Evolutionary conservation across 2,888 invertebrate genomes (phyloP), one percentile per base, ranked within the genome.

Genomic region (Chrysodeixis includens): DNA sequence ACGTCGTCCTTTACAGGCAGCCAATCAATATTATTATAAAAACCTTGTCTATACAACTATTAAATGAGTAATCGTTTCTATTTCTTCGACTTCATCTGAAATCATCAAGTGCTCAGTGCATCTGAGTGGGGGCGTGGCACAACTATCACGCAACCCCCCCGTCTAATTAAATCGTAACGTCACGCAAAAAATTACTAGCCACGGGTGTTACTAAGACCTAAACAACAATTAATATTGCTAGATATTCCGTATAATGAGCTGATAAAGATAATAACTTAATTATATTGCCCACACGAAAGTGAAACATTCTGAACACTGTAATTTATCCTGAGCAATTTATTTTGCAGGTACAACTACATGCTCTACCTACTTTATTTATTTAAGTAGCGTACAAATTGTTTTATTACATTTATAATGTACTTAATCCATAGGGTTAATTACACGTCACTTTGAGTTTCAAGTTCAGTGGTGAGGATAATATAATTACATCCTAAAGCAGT

Each of bases 141-240:
- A 52, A 62, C 66, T 61, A 64, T 55, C 83, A 83, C 74, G 79
- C 82, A 55, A 79, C 56, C 56, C 44, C 53, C 12, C 56, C 55
- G 66, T 64, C 49, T 58, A 62, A 71, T 66, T 66, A 67, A 69
- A 67, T 56, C 56, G 73, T 63, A 70, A 40, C 60, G 52, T 60
- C 65, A 74, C 54, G 66, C 61, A 67, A 75, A 73, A 71, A 73
- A 65, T 10, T 73, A 63, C 67, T 71, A 46, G 59, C 51, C 67
- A 62, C 61, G 55, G 69, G 74, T 70, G 75, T 60, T 66, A 26
- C 70, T 26, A 63, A 70, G 71, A 75, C 69, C 68, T 71, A 79
- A 76, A 64, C 56, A 57, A 46, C 22, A 73, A 79, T 76, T 73
- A 74, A 66, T 70, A 78, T 58, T 56, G 55, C 66, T 67, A 68